Evolutionary conservation across 2,113 vertebrate species (phyloP).

Genomic region (Cochlearius cochlearius): DNA sequence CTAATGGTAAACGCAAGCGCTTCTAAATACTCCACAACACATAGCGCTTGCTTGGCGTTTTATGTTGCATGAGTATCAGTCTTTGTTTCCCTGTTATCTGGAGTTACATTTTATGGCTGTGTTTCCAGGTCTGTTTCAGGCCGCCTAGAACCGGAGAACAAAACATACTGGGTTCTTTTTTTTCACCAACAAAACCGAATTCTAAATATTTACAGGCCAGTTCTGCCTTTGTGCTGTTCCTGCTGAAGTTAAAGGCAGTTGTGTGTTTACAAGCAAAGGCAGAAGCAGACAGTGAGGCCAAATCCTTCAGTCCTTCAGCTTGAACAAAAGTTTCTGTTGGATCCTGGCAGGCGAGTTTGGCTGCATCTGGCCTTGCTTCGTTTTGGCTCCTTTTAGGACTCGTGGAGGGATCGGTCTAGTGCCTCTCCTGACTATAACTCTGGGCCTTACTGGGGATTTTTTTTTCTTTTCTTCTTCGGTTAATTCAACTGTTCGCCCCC

Average conservation of each 20-base stretch:
- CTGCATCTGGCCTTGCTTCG: background rate
- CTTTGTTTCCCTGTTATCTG: conserved; percentile 34
- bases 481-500: background rate
- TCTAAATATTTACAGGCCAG: background rate
- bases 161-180: background rate
- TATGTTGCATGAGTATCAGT: background rate
- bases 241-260: background rate
- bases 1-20: background rate
- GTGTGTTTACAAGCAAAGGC: background rate
- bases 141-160: background rate
- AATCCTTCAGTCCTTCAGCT: background rate
- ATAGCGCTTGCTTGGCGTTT: background rate
- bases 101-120: background rate
- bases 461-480: background rate
- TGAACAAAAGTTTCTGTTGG: background rate
- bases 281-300: background rate
- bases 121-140: conserved; percentile 20
- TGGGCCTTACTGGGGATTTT: background rate
- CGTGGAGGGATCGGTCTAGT: background rate
- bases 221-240: background rate
- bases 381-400: background rate
- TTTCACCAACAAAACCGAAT: background rate
- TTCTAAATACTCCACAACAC: background rate
- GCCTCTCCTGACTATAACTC: background rate
- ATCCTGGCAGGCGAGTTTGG: background rate